Conservation (phyloP, 2,797 vertebrate species). For the Sebastes melanostomus region DNA sequence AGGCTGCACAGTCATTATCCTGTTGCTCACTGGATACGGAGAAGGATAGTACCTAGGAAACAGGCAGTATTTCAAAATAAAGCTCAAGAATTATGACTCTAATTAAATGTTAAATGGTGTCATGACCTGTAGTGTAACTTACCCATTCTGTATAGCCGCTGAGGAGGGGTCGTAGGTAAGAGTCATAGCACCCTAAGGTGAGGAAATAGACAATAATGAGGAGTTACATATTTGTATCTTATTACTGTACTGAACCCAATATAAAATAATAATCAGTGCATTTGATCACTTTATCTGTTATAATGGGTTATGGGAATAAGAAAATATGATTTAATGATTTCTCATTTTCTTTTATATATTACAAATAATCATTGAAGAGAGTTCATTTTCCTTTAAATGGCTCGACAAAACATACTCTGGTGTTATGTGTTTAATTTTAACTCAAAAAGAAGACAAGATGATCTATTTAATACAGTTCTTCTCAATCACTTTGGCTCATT, state of each 20-base stretch:
- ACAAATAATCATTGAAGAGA: neutral
- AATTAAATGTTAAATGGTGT: neutral
- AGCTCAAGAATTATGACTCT: neutral
- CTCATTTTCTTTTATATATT: neutral
- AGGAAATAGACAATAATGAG: conserved; percentile 24
- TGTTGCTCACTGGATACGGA: conserved; percentile 96
- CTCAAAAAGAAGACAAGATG: neutral
- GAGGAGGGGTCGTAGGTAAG: conserved; percentile 96
- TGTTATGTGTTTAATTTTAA: neutral
- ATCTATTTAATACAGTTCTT: neutral
- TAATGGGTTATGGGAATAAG: neutral
- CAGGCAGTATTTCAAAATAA: conserved; percentile 51
- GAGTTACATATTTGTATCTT: neutral
- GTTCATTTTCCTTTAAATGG: neutral
- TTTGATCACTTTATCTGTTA: neutral
- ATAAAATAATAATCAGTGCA: neutral
- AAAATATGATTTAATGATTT: neutral
- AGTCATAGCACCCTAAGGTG: conserved; percentile 92
- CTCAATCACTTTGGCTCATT: no score
- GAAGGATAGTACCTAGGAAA: conserved; percentile 91
- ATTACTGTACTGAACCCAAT: neutral
- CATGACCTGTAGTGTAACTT: conserved; percentile 44
- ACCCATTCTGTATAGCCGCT: conserved; percentile 97
- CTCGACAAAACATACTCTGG: neutral
- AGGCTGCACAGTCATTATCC: conserved; percentile 96